Percentiles rank a stretch among this genome's conserved stretches.
Evolutionary conservation across 2,797 vertebrate genomes (phyloP).

Genomic region (Gambusia yucatana): DNA sequence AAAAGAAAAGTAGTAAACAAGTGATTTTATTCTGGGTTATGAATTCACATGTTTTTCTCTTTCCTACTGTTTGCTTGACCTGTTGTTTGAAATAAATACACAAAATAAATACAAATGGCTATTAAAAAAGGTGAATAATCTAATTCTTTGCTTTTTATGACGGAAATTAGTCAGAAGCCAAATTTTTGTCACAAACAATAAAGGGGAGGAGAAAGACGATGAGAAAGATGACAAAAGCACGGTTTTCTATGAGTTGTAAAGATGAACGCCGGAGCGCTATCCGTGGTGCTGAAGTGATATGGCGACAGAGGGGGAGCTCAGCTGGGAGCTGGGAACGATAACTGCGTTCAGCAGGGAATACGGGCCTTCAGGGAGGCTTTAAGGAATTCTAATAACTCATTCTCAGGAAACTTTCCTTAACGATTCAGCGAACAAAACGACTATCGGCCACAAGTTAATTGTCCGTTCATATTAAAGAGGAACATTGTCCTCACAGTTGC

Average conservation of each 20-base stretch:
- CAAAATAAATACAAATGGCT: not conserved
- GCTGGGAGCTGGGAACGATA: conserved; percentile 58
- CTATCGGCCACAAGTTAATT: conserved; percentile 47
- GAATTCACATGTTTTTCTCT: too few relatives aligned
- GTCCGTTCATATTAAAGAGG: conserved; percentile 52
- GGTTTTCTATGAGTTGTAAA: conserved; percentile 12
- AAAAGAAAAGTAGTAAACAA: too few relatives aligned
- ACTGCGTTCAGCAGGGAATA: conserved; percentile 58
- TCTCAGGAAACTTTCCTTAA: conserved; percentile 59
- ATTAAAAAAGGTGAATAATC: conserved; percentile 15
- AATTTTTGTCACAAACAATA: conserved; percentile 6
- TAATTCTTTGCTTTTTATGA: not conserved
- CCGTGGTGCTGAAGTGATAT: conserved; percentile 70
- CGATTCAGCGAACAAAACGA: conserved; percentile 48
- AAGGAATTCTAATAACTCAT: conserved; percentile 64
- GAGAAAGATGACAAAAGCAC: conserved; percentile 19
- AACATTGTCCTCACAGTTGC: conserved; percentile 43
- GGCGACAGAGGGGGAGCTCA: conserved; percentile 37
- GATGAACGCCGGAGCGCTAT: conserved; percentile 55
- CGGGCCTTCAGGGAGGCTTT: conserved; percentile 51
- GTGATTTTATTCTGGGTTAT: too few relatives aligned
- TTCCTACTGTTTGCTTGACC: too few relatives aligned
- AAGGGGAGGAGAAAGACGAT: conserved; percentile 4
- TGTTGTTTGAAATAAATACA: too few relatives aligned
- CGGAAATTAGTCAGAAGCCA: conserved; percentile 11